Evolutionary conservation across 2,113 vertebrate genomes (phyloP).

Genomic region (pig (Sus scrofa)): DNA sequence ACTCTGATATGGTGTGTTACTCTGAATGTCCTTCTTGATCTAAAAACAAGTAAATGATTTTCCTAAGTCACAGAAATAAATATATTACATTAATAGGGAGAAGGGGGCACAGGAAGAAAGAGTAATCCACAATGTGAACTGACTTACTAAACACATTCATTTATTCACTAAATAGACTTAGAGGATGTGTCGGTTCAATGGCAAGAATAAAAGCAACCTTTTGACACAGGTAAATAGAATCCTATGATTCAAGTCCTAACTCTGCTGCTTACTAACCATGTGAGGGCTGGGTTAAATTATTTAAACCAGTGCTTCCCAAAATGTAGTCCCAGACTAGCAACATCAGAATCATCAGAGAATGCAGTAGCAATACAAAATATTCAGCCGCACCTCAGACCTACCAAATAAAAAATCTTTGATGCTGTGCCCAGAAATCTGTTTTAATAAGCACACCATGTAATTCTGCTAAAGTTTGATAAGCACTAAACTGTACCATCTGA

Average conservation of each 20-base stretch:
- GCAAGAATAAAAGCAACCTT: not conserved
- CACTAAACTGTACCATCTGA: not conserved
- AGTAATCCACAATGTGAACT: not conserved
- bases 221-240: not conserved
- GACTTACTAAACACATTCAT: not conserved
- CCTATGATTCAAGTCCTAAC: not conserved
- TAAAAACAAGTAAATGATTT: conserved; percentile 3
- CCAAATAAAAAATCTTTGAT: not conserved
- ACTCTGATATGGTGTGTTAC: not conserved
- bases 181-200: not conserved
- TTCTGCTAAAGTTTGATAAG: not conserved
- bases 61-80: not conserved
- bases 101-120: not conserved
- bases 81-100: not conserved
- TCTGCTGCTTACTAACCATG: not conserved
- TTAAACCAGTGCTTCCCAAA: not conserved
- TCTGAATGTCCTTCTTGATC: not conserved
- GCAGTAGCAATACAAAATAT: not conserved
- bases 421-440: not conserved
- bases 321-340: not conserved
- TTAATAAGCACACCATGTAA: not conserved
- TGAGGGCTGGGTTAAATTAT: not conserved
- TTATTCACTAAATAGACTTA: not conserved
- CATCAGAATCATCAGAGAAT: not conserved
- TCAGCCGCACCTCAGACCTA: not conserved